Evolutionary conservation across 1,140 invertebrate genomes (phyloP).

Genomic region (Aphelinus certus): DNA sequence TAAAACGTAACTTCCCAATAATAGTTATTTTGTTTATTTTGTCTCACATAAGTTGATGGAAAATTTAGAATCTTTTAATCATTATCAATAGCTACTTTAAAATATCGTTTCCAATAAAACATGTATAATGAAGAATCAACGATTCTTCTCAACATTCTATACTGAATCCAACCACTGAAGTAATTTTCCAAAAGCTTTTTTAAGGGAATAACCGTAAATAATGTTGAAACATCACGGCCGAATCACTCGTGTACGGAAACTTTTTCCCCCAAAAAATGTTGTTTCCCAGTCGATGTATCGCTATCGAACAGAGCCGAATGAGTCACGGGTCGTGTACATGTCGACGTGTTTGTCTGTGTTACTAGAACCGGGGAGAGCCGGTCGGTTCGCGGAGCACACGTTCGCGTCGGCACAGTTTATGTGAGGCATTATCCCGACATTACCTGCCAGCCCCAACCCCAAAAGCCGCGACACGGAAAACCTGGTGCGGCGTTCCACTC

Average conservation of each 20-base stretch:
- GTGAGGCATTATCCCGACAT: conserved; percentile 63
- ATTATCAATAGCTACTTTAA: too few relatives aligned
- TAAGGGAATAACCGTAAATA: too few relatives aligned
- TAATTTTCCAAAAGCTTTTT: too few relatives aligned
- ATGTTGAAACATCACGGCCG: not conserved
- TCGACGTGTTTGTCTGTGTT: not conserved
- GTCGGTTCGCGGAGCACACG: not conserved
- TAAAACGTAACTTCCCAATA: too few relatives aligned
- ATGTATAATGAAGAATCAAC: too few relatives aligned
- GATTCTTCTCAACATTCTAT: too few relatives aligned
- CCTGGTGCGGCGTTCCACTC: conserved; percentile 34
- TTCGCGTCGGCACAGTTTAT: conserved; percentile 57
- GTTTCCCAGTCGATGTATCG: not conserved
- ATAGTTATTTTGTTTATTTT: too few relatives aligned
- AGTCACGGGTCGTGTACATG: conserved; percentile 14
- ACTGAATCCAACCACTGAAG: too few relatives aligned
- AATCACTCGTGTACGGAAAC: conserved; percentile 1
- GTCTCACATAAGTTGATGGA: too few relatives aligned
- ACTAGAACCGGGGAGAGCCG: not conserved
- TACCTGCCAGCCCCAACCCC: conserved; percentile 53
- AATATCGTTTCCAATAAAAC: too few relatives aligned
- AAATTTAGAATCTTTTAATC: too few relatives aligned
- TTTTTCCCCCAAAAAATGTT: not conserved
- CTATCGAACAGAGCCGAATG: conserved; percentile 8
- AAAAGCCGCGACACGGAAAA: conserved; percentile 46